Percentiles rank a stretch among this genome's conserved stretches.
phyloP scores from a whole-genome alignment of 2,113 vertebrate genomes.

The Sphyrna mokarran region DNA sequence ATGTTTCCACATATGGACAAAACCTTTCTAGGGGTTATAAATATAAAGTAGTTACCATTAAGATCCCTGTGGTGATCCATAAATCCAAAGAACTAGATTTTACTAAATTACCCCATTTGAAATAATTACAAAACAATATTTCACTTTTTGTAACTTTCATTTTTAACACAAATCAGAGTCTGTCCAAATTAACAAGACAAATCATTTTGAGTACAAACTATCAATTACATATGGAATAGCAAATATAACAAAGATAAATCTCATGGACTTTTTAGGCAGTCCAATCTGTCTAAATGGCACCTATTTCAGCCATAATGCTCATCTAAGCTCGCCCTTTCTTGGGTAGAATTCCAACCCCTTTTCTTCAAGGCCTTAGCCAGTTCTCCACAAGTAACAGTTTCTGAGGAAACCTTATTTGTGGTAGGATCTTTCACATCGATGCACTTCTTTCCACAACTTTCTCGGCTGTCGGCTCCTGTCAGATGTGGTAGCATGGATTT shows the following conservation, averaged over 20 bases:
- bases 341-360: neutral
- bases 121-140: neutral
- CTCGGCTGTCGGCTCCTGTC: neutral
- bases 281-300: neutral
- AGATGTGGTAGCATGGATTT: neutral
- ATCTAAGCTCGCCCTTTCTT: neutral
- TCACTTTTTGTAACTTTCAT: neutral
- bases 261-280: neutral
- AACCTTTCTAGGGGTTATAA: no score
- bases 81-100: neutral
- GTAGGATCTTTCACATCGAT: neutral
- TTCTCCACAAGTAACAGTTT: neutral
- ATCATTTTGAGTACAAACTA: neutral
- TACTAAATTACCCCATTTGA: neutral
- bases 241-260: neutral
- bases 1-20: no score
- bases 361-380: neutral
- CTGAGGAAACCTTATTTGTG: neutral
- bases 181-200: neutral
- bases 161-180: neutral
- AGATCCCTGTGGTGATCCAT: neutral
- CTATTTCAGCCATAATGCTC: neutral
- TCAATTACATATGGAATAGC: neutral
- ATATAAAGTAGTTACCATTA: neutral
- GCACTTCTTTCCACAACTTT: neutral